These are phyloP conservation scores for Drosophila yakuba DNA, from an alignment of 1,140 invertebrate genomes.

Conservation along the genomic window DNA sequence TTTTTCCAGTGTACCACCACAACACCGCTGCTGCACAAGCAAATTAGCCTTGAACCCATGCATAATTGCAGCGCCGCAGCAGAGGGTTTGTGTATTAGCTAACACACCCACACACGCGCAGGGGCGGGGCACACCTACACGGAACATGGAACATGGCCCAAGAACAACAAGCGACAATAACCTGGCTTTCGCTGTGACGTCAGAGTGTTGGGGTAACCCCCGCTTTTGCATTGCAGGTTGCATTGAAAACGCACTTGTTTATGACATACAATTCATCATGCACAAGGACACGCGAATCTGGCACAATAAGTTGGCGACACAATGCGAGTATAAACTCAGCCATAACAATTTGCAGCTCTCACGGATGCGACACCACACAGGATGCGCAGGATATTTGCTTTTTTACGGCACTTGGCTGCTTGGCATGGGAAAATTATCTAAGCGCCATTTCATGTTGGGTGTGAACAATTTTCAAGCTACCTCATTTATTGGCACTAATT, in stretches of 20 bases:
- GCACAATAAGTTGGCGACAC: conserved; percentile 46
- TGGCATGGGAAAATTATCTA: conserved; percentile 11
- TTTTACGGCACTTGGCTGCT: conserved; percentile 6
- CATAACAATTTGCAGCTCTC: conserved; percentile 39
- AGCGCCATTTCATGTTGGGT: conserved; percentile 2
- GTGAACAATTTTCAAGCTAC: neutral
- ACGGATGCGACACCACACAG: conserved; percentile 3
- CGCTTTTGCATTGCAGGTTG: conserved; percentile 24
- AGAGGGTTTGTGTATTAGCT: conserved; percentile 62
- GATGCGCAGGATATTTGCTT: conserved; percentile 4
- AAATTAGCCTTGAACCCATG: conserved; percentile 80
- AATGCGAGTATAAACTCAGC: conserved; percentile 16
- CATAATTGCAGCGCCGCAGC: conserved; percentile 73
- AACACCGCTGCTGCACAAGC: conserved; percentile 58
- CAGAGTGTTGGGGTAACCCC: conserved; percentile 18
- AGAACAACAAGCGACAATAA: conserved; percentile 35
- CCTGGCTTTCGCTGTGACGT: conserved; percentile 51
- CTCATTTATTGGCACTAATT: neutral
- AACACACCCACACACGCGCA: conserved; percentile 27
- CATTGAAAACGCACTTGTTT: conserved; percentile 6
- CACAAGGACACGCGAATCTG: conserved; percentile 46
- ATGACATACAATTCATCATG: conserved; percentile 39
- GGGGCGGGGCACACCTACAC: neutral
- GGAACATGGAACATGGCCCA: neutral
- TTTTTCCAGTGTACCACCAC: conserved; percentile 11